Base-by-base conservation (phyloP, 2,888 invertebrate genomes). In the Alitta virens region DNA sequence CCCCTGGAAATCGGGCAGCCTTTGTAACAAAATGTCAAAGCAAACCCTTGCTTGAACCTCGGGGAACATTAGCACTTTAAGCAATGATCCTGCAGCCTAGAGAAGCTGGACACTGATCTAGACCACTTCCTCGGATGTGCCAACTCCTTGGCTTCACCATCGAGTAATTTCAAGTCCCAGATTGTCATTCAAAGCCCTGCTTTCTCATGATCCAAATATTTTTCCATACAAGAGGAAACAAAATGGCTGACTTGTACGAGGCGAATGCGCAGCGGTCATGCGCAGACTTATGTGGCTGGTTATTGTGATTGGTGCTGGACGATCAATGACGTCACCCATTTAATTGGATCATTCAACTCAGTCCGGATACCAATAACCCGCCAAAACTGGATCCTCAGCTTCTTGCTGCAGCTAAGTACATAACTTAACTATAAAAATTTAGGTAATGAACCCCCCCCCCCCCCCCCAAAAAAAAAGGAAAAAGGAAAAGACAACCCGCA, bases 21-120 rank as follows among this genome's bases (percentile, higher is more conserved):
- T 59, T 59, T 59, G 59, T 59, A 59, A 38, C 49, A 51, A 51
- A 52, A 59, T 59, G 59, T 59, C 59, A 59, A 59, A 26, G 51
- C 38, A 59, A 46, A 59, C 59, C 59, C 33, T 51, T 24, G 50
- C 27, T 26, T 40, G 33, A 50, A 46, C 38, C 27, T 24, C 50
- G 21, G 21, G 51, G 26, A 38, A 33, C 27, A 49, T 38, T 12
- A 24, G 40, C 49, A 51, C 25, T 51, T 33, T 12, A 33, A 33
- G 33, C 33, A 7, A 33, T 33, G 33, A 33, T 33, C 33, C 33
- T 33, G 33, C 33, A 33, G 33, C 12, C 33, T 33, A 33, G 33
- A 33, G 33, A 12, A 33, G 33, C 33, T 33, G 33, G 33, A 12
- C 7, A 33, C 33, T 33, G 33, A 12, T 33, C 33, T 33, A 18